These are phyloP conservation scores for Peucedramus taeniatus DNA, from an alignment of 2,113 vertebrate species.

Conservation along the genomic window DNA sequence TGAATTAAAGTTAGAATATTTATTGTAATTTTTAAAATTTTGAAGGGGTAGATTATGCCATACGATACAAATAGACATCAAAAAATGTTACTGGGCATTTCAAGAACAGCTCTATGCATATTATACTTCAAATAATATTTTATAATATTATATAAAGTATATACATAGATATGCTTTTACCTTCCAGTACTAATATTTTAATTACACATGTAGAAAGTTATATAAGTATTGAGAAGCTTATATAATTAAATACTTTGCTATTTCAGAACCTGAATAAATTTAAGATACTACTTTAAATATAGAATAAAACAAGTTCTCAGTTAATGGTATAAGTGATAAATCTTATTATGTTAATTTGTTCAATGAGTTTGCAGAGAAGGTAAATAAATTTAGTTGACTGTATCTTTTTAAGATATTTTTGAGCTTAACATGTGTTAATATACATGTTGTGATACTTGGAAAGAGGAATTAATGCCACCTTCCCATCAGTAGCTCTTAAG, in stretches of 20 bases:
- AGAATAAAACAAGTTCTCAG: not conserved
- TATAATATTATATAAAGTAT: not conserved
- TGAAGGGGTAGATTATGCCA: not conserved
- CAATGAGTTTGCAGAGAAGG: not conserved
- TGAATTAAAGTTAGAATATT: not conserved
- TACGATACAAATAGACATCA: not conserved
- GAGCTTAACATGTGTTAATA: not conserved
- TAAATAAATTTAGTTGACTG: not conserved
- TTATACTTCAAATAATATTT: not conserved
- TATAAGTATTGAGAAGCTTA: not conserved
- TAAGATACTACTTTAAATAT: not conserved
- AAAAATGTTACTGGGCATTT: not conserved
- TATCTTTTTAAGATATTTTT: not conserved
- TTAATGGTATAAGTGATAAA: not conserved
- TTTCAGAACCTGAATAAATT: not conserved
- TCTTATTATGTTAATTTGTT: not conserved
- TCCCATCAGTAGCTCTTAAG: not conserved
- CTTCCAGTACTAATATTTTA: not conserved
- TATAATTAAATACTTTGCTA: not conserved
- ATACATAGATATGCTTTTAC: not conserved
- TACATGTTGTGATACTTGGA: not conserved
- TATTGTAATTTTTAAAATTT: not conserved
- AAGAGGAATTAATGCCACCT: not conserved
- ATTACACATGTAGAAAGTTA: not conserved
- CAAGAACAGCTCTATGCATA: not conserved